Percentiles rank a stretch among this genome's conserved stretches.
phyloP scores from a whole-genome alignment of 2,797 vertebrate species.

The Epinephelus malabaricus region DNA sequence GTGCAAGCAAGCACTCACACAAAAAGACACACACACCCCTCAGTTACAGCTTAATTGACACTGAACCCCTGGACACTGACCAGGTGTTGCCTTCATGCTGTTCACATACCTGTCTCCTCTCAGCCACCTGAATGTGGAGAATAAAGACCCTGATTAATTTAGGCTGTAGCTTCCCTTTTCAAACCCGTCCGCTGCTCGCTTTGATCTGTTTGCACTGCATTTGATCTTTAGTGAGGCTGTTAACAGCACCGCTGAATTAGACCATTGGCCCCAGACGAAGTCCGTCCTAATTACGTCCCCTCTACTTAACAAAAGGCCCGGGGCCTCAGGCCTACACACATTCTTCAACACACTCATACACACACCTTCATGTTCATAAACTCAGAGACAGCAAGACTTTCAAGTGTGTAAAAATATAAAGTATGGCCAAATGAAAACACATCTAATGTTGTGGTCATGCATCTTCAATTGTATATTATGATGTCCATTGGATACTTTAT shows the following conservation, averaged over 20 bases:
- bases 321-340: conserved; percentile 43
- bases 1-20: conserved; percentile 39
- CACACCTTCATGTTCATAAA: conserved; percentile 37
- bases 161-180: conserved; percentile 84
- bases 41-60: conserved; percentile 77
- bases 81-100: conserved; percentile 89
- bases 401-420: not conserved
- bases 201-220: conserved; percentile 78
- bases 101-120: conserved; percentile 84
- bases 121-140: conserved; percentile 83
- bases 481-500: not conserved
- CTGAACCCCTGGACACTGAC: conserved; percentile 84
- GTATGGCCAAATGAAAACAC: conserved; percentile 13
- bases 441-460: not conserved
- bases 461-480: not conserved
- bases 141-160: conserved; percentile 86
- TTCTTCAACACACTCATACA: conserved; percentile 19
- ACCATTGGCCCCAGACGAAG: conserved; percentile 72
- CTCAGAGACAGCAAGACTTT: conserved; percentile 18
- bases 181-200: conserved; percentile 74
- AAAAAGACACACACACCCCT: conserved; percentile 45
- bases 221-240: conserved; percentile 84
- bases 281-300: conserved; percentile 77
- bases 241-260: conserved; percentile 80
- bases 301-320: conserved; percentile 72